Evolutionary conservation across 2,888 invertebrate species (phyloP).

Genomic region (Trichogramma evanescens): DNA sequence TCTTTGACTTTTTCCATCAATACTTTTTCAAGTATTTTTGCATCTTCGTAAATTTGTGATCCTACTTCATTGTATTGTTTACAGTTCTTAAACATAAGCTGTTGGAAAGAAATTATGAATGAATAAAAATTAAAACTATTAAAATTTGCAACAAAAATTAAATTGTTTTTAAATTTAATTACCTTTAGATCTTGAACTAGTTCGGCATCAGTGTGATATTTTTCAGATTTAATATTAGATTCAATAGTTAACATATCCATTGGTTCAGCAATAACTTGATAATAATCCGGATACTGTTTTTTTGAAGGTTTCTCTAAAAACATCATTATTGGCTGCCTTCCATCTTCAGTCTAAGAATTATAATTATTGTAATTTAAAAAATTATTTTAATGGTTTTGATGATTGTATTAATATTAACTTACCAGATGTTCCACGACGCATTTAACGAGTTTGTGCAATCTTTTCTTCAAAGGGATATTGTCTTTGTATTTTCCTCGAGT

Average conservation of each 20-base stretch:
- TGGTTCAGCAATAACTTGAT: conserved; percentile 86
- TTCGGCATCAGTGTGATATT: conserved; percentile 56
- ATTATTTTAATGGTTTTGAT: neutral
- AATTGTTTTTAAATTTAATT: conserved; percentile 9
- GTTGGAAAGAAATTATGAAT: conserved; percentile 46
- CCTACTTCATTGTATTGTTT: conserved; percentile 95
- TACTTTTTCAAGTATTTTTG: conserved; percentile 77
- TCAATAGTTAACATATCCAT: conserved; percentile 94
- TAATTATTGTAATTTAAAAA: neutral
- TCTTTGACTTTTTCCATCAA: conserved; percentile 77
- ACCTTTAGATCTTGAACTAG: conserved; percentile 58
- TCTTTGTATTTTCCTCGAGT: conserved; percentile 49
- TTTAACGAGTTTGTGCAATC: conserved; percentile 74
- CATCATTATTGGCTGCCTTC: conserved; percentile 78
- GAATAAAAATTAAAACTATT: neutral
- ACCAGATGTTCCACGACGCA: conserved; percentile 63
- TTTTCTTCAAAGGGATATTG: conserved; percentile 66
- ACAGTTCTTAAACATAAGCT: conserved; percentile 96
- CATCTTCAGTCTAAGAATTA: conserved; percentile 59
- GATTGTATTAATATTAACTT: conserved; percentile 33
- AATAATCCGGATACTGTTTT: conserved; percentile 91
- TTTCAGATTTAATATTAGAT: conserved; percentile 72
- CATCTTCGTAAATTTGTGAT: conserved; percentile 92
- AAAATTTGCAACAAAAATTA: neutral
- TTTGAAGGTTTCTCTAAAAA: conserved; percentile 96